A percentile compares a stretch with the other conserved stretches of the same genome.
phyloP scores from a whole-genome alignment of 2,888 invertebrate genomes.

The Siphonodentalium dalli region DNA sequence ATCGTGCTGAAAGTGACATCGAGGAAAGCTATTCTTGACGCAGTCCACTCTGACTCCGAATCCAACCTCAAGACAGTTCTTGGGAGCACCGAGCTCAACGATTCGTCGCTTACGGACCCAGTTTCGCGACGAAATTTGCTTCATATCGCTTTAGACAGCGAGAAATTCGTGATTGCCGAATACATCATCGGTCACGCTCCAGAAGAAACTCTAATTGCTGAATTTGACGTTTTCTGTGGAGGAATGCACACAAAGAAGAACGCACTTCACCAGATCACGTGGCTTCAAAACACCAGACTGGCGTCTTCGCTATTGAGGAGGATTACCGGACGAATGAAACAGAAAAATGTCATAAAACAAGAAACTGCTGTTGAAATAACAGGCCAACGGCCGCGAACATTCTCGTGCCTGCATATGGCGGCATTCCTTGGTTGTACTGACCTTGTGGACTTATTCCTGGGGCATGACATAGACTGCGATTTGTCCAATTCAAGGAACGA shows the following conservation, averaged over 20 bases:
- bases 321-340: constrained; percentile 13
- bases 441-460: constrained; percentile 34
- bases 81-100: too few relatives aligned
- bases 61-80: too few relatives aligned
- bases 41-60: too few relatives aligned
- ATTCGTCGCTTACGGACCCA: constrained; percentile 19
- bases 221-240: constrained; percentile 33
- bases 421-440: constrained; percentile 42
- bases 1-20: too few relatives aligned
- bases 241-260: constrained; percentile 45
- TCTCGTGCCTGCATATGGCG: constrained; percentile 51
- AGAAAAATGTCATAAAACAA: constrained; percentile 28
- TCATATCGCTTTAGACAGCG: constrained; percentile 38
- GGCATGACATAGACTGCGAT: too few relatives aligned
- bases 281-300: constrained; percentile 40
- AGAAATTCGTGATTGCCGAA: constrained; percentile 27
- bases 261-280: constrained; percentile 51
- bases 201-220: constrained; percentile 29
- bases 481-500: constrained; percentile 35
- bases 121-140: constrained; percentile 38
- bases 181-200: constrained; percentile 28
- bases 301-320: constrained; percentile 31
- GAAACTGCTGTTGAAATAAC: constrained; percentile 49
- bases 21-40: too few relatives aligned
- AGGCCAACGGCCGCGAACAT: constrained; percentile 56